Evolutionary conservation across 1,140 invertebrate species (phyloP).

Genomic region (Himalopsyche phryganea): DNA sequence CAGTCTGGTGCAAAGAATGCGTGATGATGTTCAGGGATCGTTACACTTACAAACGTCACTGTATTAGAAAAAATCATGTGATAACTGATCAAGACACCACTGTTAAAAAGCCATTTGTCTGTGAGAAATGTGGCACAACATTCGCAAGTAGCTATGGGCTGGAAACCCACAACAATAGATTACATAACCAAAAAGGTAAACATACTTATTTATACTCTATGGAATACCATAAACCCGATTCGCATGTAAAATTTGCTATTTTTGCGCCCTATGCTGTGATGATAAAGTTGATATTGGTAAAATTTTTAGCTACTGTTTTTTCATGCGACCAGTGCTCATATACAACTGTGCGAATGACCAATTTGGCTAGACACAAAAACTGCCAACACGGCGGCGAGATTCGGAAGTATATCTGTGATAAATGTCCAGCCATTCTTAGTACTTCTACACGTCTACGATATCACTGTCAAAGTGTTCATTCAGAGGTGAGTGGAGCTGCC

Average conservation of each 20-base stretch:
- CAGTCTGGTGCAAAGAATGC: conserved; percentile 27
- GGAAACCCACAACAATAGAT: conserved; percentile 12
- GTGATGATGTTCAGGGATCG: conserved; percentile 17
- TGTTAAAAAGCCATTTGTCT: conserved; percentile 19
- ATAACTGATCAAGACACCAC: conserved; percentile 7
- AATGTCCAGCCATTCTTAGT: conserved; percentile 22
- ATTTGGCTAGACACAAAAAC: conserved; percentile 15
- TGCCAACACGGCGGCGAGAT: conserved; percentile 4
- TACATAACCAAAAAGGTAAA: conserved; percentile 24
- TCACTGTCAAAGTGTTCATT: conserved; percentile 16
- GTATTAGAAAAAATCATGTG: conserved; percentile 18
- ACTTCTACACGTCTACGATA: conserved; percentile 9
- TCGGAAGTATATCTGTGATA: conserved; percentile 21
- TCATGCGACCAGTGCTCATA: conserved; percentile 23
- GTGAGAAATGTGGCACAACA: conserved; percentile 26
- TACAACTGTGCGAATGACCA: conserved; percentile 1
- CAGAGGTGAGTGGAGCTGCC: conserved; percentile 14
- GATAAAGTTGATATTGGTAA: no score
- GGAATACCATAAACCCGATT: no score
- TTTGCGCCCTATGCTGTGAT: no score
- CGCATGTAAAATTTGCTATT: no score
- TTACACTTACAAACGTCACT: conserved; percentile 23
- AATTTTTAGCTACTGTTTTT: conserved; percentile 2
- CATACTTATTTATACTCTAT: no score
- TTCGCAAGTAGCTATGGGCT: conserved; percentile 18